phyloP scores from a whole-genome alignment of 2,113 vertebrate genomes.

The Pterophyllum scalare region DNA sequence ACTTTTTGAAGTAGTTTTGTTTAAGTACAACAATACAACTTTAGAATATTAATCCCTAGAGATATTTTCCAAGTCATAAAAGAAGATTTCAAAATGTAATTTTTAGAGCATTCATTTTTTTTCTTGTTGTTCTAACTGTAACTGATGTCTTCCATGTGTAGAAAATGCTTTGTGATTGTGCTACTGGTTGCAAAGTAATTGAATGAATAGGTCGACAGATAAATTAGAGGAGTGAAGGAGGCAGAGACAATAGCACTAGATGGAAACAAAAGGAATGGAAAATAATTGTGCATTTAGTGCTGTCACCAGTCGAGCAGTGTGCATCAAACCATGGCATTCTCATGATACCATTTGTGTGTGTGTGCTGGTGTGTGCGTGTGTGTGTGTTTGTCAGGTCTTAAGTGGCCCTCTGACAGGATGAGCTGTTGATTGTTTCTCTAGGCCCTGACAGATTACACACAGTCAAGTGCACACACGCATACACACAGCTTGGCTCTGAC shows the following conservation, averaged over 20 bases:
- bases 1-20: background rate
- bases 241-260: conserved; percentile 38
- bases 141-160: conserved; percentile 19
- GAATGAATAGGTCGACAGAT: conserved; percentile 47
- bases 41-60: background rate
- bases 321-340: conserved; percentile 52
- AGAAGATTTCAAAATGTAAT: background rate
- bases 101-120: background rate
- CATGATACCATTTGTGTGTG: conserved; percentile 29
- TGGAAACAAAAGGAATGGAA: conserved; percentile 64
- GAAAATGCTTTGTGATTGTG: conserved; percentile 40
- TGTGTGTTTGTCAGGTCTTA: conserved; percentile 56
- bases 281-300: conserved; percentile 72
- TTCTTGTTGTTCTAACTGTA: background rate
- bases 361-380: conserved; percentile 24
- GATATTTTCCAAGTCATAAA: background rate
- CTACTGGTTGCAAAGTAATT: conserved; percentile 7
- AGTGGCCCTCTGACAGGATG: conserved; percentile 69
- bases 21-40: background rate
- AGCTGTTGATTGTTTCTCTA: conserved; percentile 64
- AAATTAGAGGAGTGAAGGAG: conserved; percentile 49
- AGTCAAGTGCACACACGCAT: conserved; percentile 33
- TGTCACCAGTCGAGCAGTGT: conserved; percentile 50
- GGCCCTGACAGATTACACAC: conserved; percentile 63
- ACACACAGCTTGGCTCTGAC: conserved; percentile 38